Evolutionary conservation across 2,113 vertebrate genomes (phyloP), one percentile per base, ranked within the genome.

Genomic region (Xiphophorus couchianus): DNA sequence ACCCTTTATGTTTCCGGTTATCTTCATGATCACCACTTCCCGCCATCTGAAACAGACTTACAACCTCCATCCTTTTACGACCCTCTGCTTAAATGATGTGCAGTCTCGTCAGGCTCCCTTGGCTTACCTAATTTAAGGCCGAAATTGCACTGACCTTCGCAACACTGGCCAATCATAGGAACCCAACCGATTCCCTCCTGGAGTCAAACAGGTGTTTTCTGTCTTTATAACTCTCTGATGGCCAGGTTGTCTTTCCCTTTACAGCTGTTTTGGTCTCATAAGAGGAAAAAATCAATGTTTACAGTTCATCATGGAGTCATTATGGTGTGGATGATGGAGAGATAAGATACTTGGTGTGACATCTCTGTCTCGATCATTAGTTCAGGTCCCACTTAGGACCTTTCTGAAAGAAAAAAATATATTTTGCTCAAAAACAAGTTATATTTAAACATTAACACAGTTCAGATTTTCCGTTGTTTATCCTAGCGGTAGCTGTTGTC

Each of bases 261-360:
- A 88, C 74, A 70, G 77, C 77, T 64, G 69, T 69, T 82, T 62
- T 51, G 44, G 54, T 35, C 82, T 61, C 65, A 72, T 44, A 54
- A 83, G 69, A 80, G 73, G 73, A 76, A 82, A 81, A 54, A 87
- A 88, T 91, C 89, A 93, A 91, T 93, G 90, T 92, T 92, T 86
- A 91, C 83, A 63, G 81, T 88, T 69, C 88, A 89, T 90, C 70
- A 90, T 60, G 44, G 1, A 14, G 64, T 89, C 89, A 83, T 92
- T 90, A 93, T 0, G 66, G 37, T 11, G 73, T 48, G 71, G 77
- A 69, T 88, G 75, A 84, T 85, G 82, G 61, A 61, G 77, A 5
- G n/a, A 71, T 29, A 76, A 28, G 65, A 86, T 66, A 17, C 81
- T 83, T 63, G 19, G 17, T 9, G 4, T 7, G 70, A 75, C 73